Evolutionary conservation across 2,797 vertebrate species (phyloP).

Genomic region (Rhinogobio ventralis): DNA sequence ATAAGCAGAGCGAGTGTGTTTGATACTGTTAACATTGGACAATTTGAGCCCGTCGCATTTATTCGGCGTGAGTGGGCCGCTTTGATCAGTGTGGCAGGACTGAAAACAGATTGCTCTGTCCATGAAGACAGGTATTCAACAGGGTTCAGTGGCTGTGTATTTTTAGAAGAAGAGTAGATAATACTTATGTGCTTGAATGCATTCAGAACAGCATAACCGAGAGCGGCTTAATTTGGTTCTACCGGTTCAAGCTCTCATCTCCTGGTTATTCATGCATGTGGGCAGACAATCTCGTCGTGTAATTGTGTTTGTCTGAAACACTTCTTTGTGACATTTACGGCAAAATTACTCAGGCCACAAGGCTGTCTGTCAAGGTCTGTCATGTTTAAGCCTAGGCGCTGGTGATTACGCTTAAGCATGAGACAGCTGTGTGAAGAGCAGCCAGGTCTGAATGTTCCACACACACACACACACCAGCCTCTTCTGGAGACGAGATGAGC

Average conservation of each 20-base stretch:
- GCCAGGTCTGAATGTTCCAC: slow-evolving; percentile 66
- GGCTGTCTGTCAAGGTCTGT: slow-evolving; percentile 54
- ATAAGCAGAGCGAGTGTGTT: slow-evolving; percentile 32
- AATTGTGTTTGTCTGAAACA: slow-evolving; percentile 63
- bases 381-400: slow-evolving; percentile 56
- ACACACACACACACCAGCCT: slow-evolving; percentile 44
- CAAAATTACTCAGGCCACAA: slow-evolving; percentile 57
- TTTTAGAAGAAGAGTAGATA: slow-evolving; percentile 49
- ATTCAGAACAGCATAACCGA: slow-evolving; percentile 38
- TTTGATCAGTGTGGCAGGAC: slow-evolving; percentile 39
- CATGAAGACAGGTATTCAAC: slow-evolving; percentile 42
- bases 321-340: slow-evolving; percentile 49
- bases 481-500: slow-evolving; percentile 23
- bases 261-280: slow-evolving; percentile 56
- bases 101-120: slow-evolving; percentile 45
- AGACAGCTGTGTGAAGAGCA: slow-evolving; percentile 68
- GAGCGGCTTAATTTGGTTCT: slow-evolving; percentile 54
- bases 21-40: slow-evolving; percentile 23
- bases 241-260: slow-evolving; percentile 53
- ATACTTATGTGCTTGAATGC: slow-evolving; percentile 46
- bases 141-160: slow-evolving; percentile 41
- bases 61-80: background rate
- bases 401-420: slow-evolving; percentile 58
- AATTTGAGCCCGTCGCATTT: slow-evolving; percentile 32
- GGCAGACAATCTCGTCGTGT: slow-evolving; percentile 53